phyloP scores from a whole-genome alignment of 2,113 vertebrate species.

The Phasianus colchicus region DNA sequence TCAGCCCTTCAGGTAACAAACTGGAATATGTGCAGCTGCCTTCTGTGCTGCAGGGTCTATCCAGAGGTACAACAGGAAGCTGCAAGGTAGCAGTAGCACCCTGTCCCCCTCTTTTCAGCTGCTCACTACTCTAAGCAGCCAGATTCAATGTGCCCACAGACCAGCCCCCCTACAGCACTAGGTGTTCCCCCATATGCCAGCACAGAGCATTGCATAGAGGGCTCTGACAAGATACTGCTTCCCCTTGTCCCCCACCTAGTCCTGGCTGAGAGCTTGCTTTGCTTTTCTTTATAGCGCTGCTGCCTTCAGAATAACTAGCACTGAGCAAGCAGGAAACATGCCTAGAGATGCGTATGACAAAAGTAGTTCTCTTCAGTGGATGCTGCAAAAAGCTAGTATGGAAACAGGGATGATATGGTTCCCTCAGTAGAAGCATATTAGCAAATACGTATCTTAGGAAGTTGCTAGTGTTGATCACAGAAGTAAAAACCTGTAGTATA shows the following conservation, averaged over 20 bases:
- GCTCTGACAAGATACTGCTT: not conserved
- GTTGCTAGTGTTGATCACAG: not conserved
- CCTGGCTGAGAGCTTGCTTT: not conserved
- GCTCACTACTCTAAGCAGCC: too few relatives aligned
- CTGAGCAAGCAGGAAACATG: not conserved
- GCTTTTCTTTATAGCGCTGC: not conserved
- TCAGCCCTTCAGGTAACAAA: not conserved
- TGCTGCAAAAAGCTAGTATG: accelerated
- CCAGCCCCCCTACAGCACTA: not conserved
- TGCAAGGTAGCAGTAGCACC: not conserved
- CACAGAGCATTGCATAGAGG: not conserved
- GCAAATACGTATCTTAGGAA: not conserved
- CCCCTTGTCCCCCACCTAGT: not conserved
- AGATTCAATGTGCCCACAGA: not conserved
- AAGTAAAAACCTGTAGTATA: not conserved
- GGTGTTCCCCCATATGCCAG: not conserved
- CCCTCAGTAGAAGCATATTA: accelerated
- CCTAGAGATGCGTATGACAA: accelerated
- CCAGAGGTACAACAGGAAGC: too few relatives aligned
- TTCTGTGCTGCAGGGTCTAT: too few relatives aligned
- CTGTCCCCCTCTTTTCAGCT: not conserved
- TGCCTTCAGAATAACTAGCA: not conserved
- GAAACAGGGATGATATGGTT: accelerated
- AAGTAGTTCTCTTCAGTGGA: accelerated
- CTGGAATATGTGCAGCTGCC: accelerated